Evolutionary conservation across 1,140 invertebrate species (phyloP).

Genomic region (Drosophila tani): DNA sequence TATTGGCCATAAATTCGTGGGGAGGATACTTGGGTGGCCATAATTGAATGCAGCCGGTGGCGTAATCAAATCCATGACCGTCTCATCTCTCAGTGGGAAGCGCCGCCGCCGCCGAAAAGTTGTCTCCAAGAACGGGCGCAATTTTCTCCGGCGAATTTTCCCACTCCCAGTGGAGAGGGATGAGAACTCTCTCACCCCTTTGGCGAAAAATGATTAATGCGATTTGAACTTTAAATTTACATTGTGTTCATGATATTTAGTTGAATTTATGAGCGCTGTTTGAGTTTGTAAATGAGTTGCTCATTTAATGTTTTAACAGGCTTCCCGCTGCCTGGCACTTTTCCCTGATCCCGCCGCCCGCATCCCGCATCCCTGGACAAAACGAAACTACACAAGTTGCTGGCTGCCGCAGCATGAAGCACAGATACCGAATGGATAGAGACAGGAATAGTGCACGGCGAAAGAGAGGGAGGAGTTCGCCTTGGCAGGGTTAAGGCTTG

Average conservation of each 20-base stretch:
- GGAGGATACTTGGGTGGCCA: constrained; percentile 13
- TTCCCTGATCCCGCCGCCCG: neutral
- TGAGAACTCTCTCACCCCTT: constrained; percentile 15
- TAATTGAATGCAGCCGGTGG: constrained; percentile 52
- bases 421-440: constrained; percentile 22
- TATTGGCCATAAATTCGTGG: constrained; percentile 10
- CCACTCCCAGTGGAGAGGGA: neutral
- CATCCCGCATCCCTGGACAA: neutral
- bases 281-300: constrained; percentile 83
- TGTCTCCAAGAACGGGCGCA: constrained; percentile 39
- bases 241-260: constrained; percentile 82
- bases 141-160: constrained; percentile 6
- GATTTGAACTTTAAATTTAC: constrained; percentile 83
- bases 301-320: constrained; percentile 79
- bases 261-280: constrained; percentile 83
- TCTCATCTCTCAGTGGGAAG: constrained; percentile 41
- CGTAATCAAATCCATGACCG: constrained; percentile 67
- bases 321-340: constrained; percentile 12
- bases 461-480: neutral
- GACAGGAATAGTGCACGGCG: neutral
- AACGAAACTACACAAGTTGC: constrained; percentile 41
- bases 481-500: constrained; percentile 17
- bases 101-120: constrained; percentile 24
- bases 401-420: constrained; percentile 5
- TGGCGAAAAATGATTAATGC: constrained; percentile 79